phyloP scores from a whole-genome alignment of 1,140 invertebrate species.

The Neelides sp. region DNA sequence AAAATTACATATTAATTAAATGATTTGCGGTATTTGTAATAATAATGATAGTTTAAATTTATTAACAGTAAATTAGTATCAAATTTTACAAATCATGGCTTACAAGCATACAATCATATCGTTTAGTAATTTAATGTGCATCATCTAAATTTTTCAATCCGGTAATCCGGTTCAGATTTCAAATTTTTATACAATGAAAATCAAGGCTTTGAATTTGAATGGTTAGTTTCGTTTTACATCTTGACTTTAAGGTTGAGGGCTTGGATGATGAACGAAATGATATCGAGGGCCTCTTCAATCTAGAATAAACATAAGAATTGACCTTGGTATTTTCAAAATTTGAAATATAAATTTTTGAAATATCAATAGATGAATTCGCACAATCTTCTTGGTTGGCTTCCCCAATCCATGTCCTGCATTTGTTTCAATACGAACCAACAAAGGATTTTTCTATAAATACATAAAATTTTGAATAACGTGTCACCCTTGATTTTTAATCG shows the following conservation, averaged over 20 bases:
- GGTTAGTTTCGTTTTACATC: neutral
- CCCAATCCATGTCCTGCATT: slow-evolving; percentile 93
- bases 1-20: too few relatives aligned
- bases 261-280: slow-evolving; percentile 72
- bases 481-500: neutral
- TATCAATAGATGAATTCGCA: slow-evolving; percentile 12
- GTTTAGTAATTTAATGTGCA: neutral
- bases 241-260: slow-evolving; percentile 55
- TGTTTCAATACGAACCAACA: slow-evolving; percentile 79
- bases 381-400: slow-evolving; percentile 42
- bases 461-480: slow-evolving; percentile 22
- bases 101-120: too few relatives aligned
- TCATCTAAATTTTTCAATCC: neutral
- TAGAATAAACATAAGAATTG: slow-evolving; percentile 39
- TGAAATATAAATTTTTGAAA: slow-evolving; percentile 4
- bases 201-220: too few relatives aligned
- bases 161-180: too few relatives aligned
- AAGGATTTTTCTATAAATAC: slow-evolving; percentile 61
- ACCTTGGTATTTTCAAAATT: slow-evolving; percentile 25
- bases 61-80: neutral
- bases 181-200: too few relatives aligned
- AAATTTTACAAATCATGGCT: too few relatives aligned
- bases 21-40: neutral
- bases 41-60: neutral
- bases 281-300: slow-evolving; percentile 81